Evolutionary conservation across 2,888 invertebrate genomes (phyloP).

Genomic region (Caenorhabditis becei): DNA sequence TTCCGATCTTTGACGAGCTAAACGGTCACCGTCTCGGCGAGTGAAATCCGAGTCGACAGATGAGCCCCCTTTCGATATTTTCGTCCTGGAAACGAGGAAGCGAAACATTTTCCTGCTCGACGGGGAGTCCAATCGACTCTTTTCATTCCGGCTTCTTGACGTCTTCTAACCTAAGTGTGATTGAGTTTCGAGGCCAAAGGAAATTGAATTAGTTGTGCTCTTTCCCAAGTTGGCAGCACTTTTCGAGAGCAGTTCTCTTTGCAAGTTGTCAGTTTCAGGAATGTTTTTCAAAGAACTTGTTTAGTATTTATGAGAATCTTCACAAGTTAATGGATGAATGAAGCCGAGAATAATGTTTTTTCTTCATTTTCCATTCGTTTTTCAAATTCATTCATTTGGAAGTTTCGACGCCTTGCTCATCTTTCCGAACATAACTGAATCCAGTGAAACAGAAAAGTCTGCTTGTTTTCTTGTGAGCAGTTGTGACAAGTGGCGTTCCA

Average conservation of each 20-base stretch:
- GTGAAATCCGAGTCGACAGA: not conserved
- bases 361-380: too few species aligned
- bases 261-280: slow-evolving; percentile 47
- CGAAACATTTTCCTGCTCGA: not conserved
- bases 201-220: not conserved
- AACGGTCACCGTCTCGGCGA: not conserved
- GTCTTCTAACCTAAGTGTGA: not conserved
- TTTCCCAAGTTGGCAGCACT: not conserved
- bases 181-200: not conserved
- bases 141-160: not conserved
- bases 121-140: not conserved
- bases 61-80: not conserved
- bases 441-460: too few species aligned
- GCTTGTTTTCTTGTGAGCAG: too few species aligned
- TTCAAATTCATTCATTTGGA: too few species aligned
- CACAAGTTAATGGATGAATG: not conserved
- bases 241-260: not conserved
- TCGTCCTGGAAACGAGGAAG: slow-evolving; percentile 26
- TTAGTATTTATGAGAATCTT: slow-evolving; percentile 12
- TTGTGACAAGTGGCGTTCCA: too few species aligned
- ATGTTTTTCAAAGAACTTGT: slow-evolving; percentile 2
- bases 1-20: not conserved
- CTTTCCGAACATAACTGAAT: too few species aligned
- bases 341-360: too few species aligned
- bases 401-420: too few species aligned